Conservation (phyloP, 2,113 vertebrate genomes). For the Oreochromis tanganicae region DNA sequence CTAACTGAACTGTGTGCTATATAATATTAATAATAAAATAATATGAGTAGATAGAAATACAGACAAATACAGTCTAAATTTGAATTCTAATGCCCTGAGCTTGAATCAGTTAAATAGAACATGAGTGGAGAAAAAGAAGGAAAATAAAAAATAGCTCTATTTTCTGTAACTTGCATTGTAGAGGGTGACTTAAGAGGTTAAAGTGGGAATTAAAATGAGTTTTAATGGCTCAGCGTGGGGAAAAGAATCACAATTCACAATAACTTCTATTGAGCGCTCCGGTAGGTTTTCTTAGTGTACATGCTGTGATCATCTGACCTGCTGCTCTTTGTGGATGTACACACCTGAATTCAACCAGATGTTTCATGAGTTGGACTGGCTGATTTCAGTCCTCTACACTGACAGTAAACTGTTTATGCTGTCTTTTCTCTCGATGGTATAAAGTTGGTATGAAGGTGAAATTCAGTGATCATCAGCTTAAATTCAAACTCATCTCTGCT, state of each 20-base stretch:
- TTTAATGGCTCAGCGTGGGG: rapidly evolving
- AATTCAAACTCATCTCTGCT: not conserved
- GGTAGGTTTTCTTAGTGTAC: rapidly evolving
- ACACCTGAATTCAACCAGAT: not conserved
- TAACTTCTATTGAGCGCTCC: rapidly evolving
- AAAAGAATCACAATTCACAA: too few species aligned
- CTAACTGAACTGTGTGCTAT: not conserved
- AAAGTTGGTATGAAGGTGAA: not conserved
- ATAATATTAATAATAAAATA: not conserved
- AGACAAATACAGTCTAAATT: not conserved
- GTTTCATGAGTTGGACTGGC: not conserved
- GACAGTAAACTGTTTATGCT: not conserved
- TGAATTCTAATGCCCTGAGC: not conserved
- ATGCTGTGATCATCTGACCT: not conserved
- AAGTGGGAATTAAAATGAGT: not conserved
- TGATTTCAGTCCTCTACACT: not conserved
- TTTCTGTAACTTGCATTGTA: not conserved
- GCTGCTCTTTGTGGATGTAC: not conserved
- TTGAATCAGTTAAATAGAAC: not conserved
- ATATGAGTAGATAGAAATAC: not conserved
- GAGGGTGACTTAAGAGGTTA: not conserved
- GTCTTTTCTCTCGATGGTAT: not conserved
- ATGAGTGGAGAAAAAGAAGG: not conserved
- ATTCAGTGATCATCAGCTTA: not conserved
- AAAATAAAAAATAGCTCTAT: not conserved